phyloP scores from a whole-genome alignment of 1,140 invertebrate genomes.

The Euglossa dilemma region DNA sequence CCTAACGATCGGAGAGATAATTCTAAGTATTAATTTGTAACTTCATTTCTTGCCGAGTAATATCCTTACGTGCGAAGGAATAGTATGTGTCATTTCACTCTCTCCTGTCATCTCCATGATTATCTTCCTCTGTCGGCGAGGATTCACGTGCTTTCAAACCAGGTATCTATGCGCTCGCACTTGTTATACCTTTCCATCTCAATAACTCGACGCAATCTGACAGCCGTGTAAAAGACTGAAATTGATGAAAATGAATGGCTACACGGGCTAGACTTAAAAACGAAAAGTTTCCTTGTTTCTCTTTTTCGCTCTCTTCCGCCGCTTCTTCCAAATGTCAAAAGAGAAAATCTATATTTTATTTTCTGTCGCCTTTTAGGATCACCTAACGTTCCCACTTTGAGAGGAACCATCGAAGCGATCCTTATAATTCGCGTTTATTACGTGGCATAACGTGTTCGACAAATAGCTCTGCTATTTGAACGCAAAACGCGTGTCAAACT shows the following conservation, averaged over 20 bases:
- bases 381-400: no score
- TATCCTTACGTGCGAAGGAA: not conserved
- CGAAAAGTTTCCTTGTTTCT: not conserved
- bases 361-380: not conserved
- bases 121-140: not conserved
- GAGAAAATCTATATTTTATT: not conserved
- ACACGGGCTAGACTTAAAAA: not conserved
- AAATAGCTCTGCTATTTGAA: no score
- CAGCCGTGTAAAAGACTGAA: conserved; percentile 12
- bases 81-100: not conserved
- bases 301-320: not conserved
- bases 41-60: not conserved
- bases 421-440: no score
- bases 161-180: not conserved
- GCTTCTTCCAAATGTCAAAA: not conserved
- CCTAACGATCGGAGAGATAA: no score
- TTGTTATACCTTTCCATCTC: conserved; percentile 12
- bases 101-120: no score
- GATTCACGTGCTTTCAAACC: not conserved
- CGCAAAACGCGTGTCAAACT: no score
- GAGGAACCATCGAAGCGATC: no score
- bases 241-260: conserved; percentile 19
- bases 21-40: no score
- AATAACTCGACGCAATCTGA: conserved; percentile 18
- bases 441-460: no score